Base-by-base conservation (phyloP, 2,797 vertebrate genomes). In the Leptodactylus fallax region DNA sequence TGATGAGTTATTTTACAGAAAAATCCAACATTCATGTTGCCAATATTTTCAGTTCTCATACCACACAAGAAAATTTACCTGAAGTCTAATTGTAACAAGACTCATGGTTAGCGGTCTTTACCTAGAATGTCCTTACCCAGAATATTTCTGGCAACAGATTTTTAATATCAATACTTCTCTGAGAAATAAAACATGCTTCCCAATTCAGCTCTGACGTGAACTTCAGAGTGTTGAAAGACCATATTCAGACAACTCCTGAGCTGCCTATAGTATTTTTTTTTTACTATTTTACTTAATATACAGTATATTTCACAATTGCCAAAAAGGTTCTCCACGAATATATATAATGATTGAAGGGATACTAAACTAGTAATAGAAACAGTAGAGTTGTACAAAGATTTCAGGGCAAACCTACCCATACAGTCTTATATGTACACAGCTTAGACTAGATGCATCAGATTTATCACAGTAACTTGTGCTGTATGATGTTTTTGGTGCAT, bases 71-170 rank as follows among this genome's bases (percentile, higher is more conserved):
- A 11, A 25, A 27, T 67, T 63, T 67, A 25, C 23, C 23, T 67
- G 25, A 67, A 25, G 0, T 23, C 65, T 27, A 25, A 67, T 67
- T 25, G 13, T 67, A 27, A 27, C 61, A 67, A 67, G 65, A 25
- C 1, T 12, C 12, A 27, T 27, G 27, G 27, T 17, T 17, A 45
- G 27, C 7, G 3, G 13, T 16, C 14, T 36, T 71, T 17, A 71
- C 67, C 67, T 45, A 71, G 17, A 45, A 71, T 8, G 67, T 71
- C 45, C 19, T 21, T 49, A 21, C 36, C 19, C 47, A 49, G 16
- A 19, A 72, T 72, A 72, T 49, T 72, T 72, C 45, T 72, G 19
- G 69, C 67, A 72, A 72, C 45, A 72, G 17, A 11, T 36, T 72
- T 72, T 49, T 17, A 45, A 71, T 71, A 17, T 72, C 36, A 3